phyloP scores from a whole-genome alignment of 2,888 invertebrate species.

The Troides oblongomaculatus region DNA sequence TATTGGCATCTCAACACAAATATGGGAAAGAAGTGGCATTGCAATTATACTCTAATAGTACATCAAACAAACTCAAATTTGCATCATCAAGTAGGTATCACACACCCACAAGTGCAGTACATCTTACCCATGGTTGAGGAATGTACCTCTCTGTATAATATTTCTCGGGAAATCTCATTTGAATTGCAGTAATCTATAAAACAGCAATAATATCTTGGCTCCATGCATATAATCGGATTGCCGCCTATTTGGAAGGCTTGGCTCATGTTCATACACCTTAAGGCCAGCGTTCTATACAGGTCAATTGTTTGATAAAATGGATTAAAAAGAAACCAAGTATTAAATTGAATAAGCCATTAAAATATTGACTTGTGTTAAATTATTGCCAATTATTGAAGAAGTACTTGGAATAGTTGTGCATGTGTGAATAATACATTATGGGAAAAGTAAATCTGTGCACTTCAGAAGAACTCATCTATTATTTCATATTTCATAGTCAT shows the following conservation, averaged over 20 bases:
- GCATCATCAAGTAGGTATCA: conserved; percentile 62
- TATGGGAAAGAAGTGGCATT: conserved; percentile 62
- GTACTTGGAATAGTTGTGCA: background rate
- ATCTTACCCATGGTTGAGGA: conserved; percentile 66
- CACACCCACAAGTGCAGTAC: conserved; percentile 61
- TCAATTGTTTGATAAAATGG: conserved; percentile 61
- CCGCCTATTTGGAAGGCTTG: conserved; percentile 73
- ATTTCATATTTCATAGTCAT: too few species aligned
- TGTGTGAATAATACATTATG: background rate
- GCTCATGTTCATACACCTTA: conserved; percentile 81
- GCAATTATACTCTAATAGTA: conserved; percentile 71
- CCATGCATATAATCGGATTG: conserved; percentile 66
- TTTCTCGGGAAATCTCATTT: conserved; percentile 59
- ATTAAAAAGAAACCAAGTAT: conserved; percentile 50
- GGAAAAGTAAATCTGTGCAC: conserved; percentile 35
- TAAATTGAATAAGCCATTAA: conserved; percentile 36
- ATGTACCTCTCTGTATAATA: conserved; percentile 55
- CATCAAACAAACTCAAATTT: conserved; percentile 74
- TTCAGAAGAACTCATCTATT: conserved; percentile 18
- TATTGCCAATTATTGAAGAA: conserved; percentile 56
- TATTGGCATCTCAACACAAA: conserved; percentile 78
- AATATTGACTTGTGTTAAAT: conserved; percentile 59
- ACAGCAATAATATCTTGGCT: conserved; percentile 69
- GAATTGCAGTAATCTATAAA: conserved; percentile 70
- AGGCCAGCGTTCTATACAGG: conserved; percentile 69